Evolutionary conservation across 2,888 invertebrate species (phyloP).

Genomic region (Pseudolycoriella hygida): DNA sequence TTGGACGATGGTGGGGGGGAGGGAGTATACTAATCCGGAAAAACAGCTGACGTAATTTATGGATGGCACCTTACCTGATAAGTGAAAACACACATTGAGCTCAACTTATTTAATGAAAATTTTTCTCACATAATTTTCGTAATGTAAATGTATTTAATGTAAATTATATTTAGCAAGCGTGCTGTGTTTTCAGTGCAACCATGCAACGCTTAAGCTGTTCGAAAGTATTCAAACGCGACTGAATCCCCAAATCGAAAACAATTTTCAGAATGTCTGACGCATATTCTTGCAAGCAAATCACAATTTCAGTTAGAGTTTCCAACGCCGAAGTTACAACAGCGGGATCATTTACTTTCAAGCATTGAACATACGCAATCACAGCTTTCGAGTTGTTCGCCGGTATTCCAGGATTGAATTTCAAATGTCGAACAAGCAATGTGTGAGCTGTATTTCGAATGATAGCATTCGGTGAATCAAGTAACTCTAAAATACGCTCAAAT

Average conservation of each 20-base stretch:
- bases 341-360: constrained; percentile 61
- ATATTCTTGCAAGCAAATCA: constrained; percentile 70
- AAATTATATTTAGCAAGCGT: constrained; percentile 42
- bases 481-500: constrained; percentile 41
- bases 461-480: constrained; percentile 41
- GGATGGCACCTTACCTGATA: no score
- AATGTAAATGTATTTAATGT: no score
- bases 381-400: constrained; percentile 38
- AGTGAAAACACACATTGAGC: no score
- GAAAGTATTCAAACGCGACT: constrained; percentile 58
- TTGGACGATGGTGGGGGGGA: no score
- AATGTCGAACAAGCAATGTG: constrained; percentile 47
- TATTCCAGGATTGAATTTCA: constrained; percentile 45
- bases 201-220: constrained; percentile 63
- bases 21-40: no score
- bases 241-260: constrained; percentile 68
- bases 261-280: constrained; percentile 58
- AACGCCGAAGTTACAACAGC: constrained; percentile 63
- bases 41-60: no score
- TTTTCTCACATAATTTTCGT: no score
- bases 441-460: constrained; percentile 53
- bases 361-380: constrained; percentile 60
- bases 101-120: no score
- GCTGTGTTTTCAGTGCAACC: constrained; percentile 62
- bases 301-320: constrained; percentile 67